A percentile compares a stretch with the other conserved stretches of the same genome.
phyloP scores from a whole-genome alignment of 2,797 vertebrate species.

The Poecilia picta region DNA sequence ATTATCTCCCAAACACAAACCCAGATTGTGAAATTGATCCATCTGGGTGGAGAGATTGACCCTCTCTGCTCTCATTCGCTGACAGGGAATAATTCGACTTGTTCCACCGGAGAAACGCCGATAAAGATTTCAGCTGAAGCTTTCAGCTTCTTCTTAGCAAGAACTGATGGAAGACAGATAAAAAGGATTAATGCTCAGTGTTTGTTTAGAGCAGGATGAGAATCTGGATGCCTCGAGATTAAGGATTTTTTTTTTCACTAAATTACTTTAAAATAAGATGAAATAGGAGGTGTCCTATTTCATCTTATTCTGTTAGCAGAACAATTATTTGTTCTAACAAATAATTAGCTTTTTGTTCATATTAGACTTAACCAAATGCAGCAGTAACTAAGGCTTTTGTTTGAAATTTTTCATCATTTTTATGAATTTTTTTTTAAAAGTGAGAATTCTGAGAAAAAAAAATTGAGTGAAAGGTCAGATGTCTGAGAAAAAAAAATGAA shows the following conservation, averaged over 20 bases:
- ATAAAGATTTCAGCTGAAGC: constrained; percentile 19
- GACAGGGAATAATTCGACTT: constrained; percentile 41
- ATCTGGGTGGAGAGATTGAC: constrained; percentile 25
- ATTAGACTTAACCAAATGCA: neutral
- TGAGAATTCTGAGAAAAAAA: too few relatives aligned
- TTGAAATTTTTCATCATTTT: neutral
- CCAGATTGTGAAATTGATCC: constrained; percentile 56
- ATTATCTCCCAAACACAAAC: constrained; percentile 57
- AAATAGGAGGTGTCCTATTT: too few relatives aligned
- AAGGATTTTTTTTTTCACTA: neutral
- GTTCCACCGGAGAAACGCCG: constrained; percentile 23
- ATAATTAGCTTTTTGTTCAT: neutral
- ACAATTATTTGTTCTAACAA: too few relatives aligned
- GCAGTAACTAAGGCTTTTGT: neutral
- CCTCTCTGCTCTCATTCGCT: constrained; percentile 21
- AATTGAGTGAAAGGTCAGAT: too few relatives aligned
- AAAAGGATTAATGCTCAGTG: neutral
- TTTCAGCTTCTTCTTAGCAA: constrained; percentile 9
- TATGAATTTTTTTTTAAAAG: neutral
- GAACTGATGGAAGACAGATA: constrained; percentile 4
- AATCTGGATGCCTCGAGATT: neutral
- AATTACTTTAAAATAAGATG: neutral
- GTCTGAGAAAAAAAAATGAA: too few relatives aligned
- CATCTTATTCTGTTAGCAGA: too few relatives aligned
- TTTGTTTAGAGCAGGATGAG: neutral